Evolutionary conservation across 2,113 vertebrate genomes (phyloP), one percentile per base, ranked within the genome.

Genomic region (Otocyon megalotis): DNA sequence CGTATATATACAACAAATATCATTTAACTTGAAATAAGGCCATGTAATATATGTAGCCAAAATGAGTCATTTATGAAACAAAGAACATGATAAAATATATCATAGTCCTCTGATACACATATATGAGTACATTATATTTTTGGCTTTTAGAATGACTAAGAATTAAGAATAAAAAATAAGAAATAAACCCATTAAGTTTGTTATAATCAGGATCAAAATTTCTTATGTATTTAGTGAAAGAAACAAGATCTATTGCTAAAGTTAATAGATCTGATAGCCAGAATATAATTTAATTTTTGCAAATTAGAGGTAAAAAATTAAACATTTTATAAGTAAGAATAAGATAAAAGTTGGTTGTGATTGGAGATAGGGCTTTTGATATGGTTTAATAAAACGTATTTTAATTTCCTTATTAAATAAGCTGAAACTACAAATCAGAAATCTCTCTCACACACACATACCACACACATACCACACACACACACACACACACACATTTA

Each of bases 1-100:
- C 65, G 8, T 69, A 65, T 32, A 69, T n/a, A n/a, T 69, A n/a
- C 16, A 69, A 67, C 30, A 16, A 28, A 16, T 9, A 76, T 91
- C 60, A 88, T 15, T 88, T 63, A 77, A 67, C 56, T 67, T 91
- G 2, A 48, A 65, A 50, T 54, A 86, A 43, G 28, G 2, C 17
- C 82, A 71, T 72, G 56, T 8, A 89, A 94, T 92, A 2, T 54
- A 10, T 60, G 1, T 71, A 86, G 20, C 28, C 86, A 67, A 92
- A 90, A 93, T 35, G 72, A 82, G n/a, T 74, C 28, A 92, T 90
- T 92, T 95, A 86, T 83, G 9, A 90, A 83, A 13, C 26, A 88
- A 96, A 12, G 12, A 24, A 5, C 22, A 30, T 88, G 20, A 84
- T 84, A 84, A 91, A 93, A 80, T 93, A 88, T 1, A 50, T 63